phyloP scores from a whole-genome alignment of 2,888 invertebrate species.

The Nematopogon swammerdamellus region DNA sequence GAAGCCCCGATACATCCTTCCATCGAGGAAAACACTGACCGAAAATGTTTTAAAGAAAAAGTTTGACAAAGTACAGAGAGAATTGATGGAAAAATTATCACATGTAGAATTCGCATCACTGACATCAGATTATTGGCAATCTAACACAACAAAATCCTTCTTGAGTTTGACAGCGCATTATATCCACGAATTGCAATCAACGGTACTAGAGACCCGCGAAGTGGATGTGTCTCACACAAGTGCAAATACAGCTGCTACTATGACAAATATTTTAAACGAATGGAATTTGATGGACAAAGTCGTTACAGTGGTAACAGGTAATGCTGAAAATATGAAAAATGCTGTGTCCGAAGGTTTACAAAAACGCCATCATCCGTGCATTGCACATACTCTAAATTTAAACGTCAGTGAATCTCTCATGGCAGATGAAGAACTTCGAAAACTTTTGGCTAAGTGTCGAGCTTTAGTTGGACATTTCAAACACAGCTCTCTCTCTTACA shows the following conservation, averaged over 20 bases:
- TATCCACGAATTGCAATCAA: constrained; percentile 10
- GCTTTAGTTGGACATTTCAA: too few species aligned
- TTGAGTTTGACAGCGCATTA: constrained; percentile 14
- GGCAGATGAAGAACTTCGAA: constrained; percentile 3
- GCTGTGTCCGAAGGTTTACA: constrained; percentile 7
- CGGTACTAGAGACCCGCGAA: constrained; percentile 11
- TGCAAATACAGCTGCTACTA: constrained; percentile 2
- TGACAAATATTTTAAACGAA: constrained; percentile 7
- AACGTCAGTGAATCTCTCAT: constrained; percentile 7
- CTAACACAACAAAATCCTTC: constrained; percentile 12
- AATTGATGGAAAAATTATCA: constrained; percentile 8
- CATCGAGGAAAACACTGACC: constrained; percentile 15
- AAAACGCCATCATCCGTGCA: constrained; percentile 12
- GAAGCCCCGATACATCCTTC: constrained; percentile 17
- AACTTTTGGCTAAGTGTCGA: too few species aligned
- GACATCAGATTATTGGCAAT: constrained; percentile 16
- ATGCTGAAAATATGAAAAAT: constrained; percentile 12
- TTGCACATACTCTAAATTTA: constrained; percentile 14
- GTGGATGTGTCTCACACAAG: constrained; percentile 2
- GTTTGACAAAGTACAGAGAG: constrained; percentile 9
- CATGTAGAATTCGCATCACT: constrained; percentile 8
- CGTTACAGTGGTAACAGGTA: constrained; percentile 4
- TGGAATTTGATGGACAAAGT: constrained; percentile 7
- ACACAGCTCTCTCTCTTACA: not conserved
- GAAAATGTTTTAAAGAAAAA: constrained; percentile 13